Evolutionary conservation across 2,797 vertebrate species (phyloP).

Genomic region (Anguilla anguilla): DNA sequence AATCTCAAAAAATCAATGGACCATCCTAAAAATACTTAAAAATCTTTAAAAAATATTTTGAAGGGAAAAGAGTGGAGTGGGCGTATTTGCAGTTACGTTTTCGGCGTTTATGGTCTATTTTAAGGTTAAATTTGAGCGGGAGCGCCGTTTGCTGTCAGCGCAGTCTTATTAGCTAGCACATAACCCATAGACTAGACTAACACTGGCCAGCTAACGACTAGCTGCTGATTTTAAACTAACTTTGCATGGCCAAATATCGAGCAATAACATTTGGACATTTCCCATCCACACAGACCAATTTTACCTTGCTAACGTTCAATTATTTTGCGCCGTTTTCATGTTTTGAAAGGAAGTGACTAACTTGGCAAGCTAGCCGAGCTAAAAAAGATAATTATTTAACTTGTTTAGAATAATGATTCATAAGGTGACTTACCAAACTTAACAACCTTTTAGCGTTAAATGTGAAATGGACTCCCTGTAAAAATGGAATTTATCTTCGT

Average conservation of each 20-base stretch:
- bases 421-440: background rate
- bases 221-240: background rate
- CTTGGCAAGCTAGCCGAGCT: background rate
- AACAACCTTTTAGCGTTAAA: no score
- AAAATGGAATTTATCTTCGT: background rate
- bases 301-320: background rate
- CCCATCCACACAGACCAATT: background rate
- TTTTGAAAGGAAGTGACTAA: background rate
- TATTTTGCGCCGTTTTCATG: slow-evolving; percentile 11
- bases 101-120: slow-evolving; percentile 54
- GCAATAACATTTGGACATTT: background rate
- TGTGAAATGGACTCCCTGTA: background rate
- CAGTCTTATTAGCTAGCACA: slow-evolving; percentile 29
- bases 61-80: slow-evolving; percentile 32
- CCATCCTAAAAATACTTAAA: slow-evolving; percentile 47
- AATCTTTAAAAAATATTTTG: slow-evolving; percentile 43
- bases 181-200: background rate
- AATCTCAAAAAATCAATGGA: slow-evolving; percentile 36
- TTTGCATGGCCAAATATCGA: background rate
- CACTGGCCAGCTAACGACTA: background rate
- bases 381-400: background rate
- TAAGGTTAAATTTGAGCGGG: slow-evolving; percentile 78
- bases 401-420: background rate
- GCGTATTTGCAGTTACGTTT: slow-evolving; percentile 46
- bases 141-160: slow-evolving; percentile 61